Percentiles rank a stretch among this genome's conserved stretches.
Conservation (phyloP, 2,113 vertebrate genomes). For the Tyrannus savana region DNA sequence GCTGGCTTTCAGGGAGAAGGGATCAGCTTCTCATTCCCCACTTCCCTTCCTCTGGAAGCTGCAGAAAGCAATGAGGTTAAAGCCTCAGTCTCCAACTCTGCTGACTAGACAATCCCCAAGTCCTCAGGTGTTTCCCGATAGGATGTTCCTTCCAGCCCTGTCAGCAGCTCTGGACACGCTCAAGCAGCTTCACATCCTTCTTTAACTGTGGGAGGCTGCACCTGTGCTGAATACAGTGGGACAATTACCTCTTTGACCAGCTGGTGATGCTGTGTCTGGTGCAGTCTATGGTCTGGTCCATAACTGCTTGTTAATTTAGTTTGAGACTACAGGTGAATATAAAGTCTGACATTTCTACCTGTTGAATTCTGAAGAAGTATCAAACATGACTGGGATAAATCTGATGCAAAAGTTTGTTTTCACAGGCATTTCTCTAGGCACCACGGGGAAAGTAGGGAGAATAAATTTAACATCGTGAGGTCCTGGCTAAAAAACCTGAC, state of each 20-base stretch:
- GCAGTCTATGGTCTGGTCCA: neutral
- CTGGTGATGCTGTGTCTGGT: neutral
- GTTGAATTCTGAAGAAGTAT: neutral
- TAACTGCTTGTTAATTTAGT: neutral
- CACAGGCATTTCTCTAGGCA: neutral
- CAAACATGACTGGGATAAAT: neutral
- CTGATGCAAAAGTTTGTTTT: neutral
- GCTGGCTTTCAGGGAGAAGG: neutral
- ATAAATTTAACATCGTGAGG: neutral
- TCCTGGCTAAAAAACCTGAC: neutral
- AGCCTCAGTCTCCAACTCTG: accelerated
- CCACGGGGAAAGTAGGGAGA: accelerated
- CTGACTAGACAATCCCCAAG: neutral
- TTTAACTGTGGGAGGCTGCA: neutral
- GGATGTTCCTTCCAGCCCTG: neutral
- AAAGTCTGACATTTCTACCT: neutral
- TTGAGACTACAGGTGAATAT: neutral
- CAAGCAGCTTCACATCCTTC: neutral
- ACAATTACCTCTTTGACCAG: neutral
- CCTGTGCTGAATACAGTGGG: accelerated
- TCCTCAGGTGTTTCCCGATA: neutral
- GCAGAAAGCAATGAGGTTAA: neutral
- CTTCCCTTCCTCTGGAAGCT: neutral
- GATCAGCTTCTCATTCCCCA: neutral
- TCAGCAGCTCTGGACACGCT: neutral